Base-by-base conservation (phyloP, 2,113 vertebrate species). In the Dipodomys stephensi region DNA sequence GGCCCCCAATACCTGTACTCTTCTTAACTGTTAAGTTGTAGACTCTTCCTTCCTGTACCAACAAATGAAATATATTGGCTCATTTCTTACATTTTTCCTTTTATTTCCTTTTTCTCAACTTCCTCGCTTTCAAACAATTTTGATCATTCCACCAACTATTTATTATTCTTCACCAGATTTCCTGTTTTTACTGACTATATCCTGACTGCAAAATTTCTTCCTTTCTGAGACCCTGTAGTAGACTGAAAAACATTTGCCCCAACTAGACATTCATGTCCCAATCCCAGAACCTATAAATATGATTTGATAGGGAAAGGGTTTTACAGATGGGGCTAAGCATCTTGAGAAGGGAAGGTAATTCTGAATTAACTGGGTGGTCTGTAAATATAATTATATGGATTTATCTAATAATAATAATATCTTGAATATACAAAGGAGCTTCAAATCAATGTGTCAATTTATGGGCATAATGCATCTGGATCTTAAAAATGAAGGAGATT, bases 121-220 rank as follows among this genome's bases (percentile, higher is more conserved):
- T 85, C 28, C 76, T 92, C n/a, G 69, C 91, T 88, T 88, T 89
- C 65, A 83, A 86, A 83, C 12, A 28, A 8, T 35, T 88, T 91
- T 83, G 8, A 77, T 88, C 49, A 80, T 87, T 76, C 39, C 87
- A 9, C 85, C 53, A 35, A 22, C 83, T 87, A 78, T 25, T 46
- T 39, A 57, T 78, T 79, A 57, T 11, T 76, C 32, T 89, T 83
- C 16, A 65, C 78, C 78, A 81, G 81, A 87, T 90, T 72, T 67
- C 35, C 77, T 82, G 30, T 80, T 78, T 71, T 57, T 60, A 20
- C 35, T 89, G 87, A 78, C 5, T 68, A 44, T 67, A 80, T 80
- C 64, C 39, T 62, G 49, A 39, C 39, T 28, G 88, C 64, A 20
- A 87, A 25, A 53, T 35, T n/a, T 22, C 60, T 74, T 49, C 62